A percentile compares a stretch with the other conserved stretches of the same genome.
phyloP scores from a whole-genome alignment of 2,888 invertebrate genomes.

The Aphidius colemani region DNA sequence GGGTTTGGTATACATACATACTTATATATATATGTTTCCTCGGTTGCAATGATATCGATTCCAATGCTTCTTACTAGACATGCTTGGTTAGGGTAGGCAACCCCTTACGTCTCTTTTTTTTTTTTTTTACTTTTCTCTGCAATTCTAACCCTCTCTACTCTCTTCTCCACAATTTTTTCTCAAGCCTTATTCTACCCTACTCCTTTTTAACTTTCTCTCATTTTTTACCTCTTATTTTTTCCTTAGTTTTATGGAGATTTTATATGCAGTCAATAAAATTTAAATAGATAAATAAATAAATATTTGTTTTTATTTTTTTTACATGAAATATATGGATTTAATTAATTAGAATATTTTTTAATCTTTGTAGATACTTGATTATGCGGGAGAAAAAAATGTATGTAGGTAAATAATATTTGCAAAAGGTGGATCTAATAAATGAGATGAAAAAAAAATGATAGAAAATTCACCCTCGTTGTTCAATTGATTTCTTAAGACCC shows the following conservation, averaged over 20 bases:
- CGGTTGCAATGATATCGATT: constrained; percentile 61
- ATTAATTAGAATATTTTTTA: no score
- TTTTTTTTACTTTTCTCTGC: constrained; percentile 29
- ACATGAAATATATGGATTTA: no score
- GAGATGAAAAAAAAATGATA: neutral
- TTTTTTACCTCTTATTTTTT: constrained; percentile 30
- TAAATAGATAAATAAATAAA: neutral
- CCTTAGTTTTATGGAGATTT: constrained; percentile 32
- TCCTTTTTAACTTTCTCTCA: constrained; percentile 16
- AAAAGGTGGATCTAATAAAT: no score
- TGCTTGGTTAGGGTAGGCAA: constrained; percentile 56
- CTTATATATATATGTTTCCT: constrained; percentile 34
- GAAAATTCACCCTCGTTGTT: constrained; percentile 38
- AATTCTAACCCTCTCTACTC: constrained; percentile 14
- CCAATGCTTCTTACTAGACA: constrained; percentile 59
- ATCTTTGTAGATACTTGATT: no score
- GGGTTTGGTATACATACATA: constrained; percentile 20
- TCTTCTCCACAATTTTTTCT: constrained; percentile 23
- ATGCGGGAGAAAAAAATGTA: no score
- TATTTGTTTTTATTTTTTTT: neutral
- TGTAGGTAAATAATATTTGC: no score
- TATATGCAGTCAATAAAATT: constrained; percentile 38
- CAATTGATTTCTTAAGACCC: constrained; percentile 56
- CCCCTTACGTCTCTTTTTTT: constrained; percentile 26
- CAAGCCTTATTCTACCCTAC: constrained; percentile 21